Evolutionary conservation across 2,113 vertebrate species (phyloP), one percentile per base, ranked within the genome.

Genomic region (Clinocottus analis): DNA sequence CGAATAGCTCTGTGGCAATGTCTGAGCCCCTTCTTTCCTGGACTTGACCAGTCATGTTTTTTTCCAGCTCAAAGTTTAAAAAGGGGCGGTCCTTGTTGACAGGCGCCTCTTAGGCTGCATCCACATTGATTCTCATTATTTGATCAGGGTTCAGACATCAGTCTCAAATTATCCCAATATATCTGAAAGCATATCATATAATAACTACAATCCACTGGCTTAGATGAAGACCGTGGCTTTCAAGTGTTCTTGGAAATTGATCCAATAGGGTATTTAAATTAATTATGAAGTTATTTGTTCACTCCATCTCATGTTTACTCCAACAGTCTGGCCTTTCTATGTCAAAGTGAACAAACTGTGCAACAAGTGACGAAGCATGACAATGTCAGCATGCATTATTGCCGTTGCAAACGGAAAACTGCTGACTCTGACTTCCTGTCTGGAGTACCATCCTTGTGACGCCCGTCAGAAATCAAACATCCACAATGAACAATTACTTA

Each of bases 381-480:
- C 21, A 62, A 25, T 64, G 58, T 43, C 51, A 65, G 61, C 55
- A n/a, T 39, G 31, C 55, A 73, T 27, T 47, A 37, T 11, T 74
- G 51, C 12, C 12, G 53, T 62, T 21, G 23, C 53, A 51, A 33
- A 67, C 47, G 17, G 14, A 12, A 79, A 90, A 60, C 49, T 77
- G 61, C 82, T 79, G 80, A 90, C 29, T 21, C 12, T 0, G 31
- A 77, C 71, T 85, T 86, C 79, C 82, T 79, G 80, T 86, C 77
- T 85, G 69, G 41, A 37, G 47, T 21, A 17, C 19, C 31, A 27
- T 47, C 73, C 63, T 72, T 79, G 71, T 73, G 39, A 75, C 37
- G 66, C 60, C 41, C 23, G 27, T 75, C 29, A 1, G 47, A 71
- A 75, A 80, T 19, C 27, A 23, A n/a, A 17, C 16, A 47, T 41